Conservation (phyloP, 2,797 vertebrate species). For the Pristis pectinata region DNA sequence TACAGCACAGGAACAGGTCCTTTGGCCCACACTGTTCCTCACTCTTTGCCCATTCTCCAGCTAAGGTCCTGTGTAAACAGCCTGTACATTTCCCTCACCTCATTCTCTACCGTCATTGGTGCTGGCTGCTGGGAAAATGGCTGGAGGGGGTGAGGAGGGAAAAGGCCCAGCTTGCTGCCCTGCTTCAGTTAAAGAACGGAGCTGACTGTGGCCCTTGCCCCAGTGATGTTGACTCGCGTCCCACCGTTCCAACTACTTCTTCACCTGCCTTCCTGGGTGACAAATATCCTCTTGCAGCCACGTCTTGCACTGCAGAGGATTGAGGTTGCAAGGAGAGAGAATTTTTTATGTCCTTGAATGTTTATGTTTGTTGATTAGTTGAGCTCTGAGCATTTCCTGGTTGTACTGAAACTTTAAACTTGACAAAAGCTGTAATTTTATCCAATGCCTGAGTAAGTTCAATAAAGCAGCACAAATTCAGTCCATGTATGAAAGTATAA, state of each 20-base stretch:
- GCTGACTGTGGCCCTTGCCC: not conserved
- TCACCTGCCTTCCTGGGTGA: not conserved
- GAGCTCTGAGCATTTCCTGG: not conserved
- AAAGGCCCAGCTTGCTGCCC: not conserved
- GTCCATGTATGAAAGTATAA: not conserved
- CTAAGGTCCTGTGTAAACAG: not conserved
- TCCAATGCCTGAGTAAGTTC: not conserved
- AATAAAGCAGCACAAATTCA: not conserved
- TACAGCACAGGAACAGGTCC: no score
- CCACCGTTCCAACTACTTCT: not conserved
- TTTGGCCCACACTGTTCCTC: no score
- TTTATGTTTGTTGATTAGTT: not conserved
- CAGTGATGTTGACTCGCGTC: not conserved
- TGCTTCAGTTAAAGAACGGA: not conserved
- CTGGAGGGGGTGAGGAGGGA: not conserved
- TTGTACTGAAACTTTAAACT: not conserved
- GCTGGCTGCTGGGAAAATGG: not conserved
- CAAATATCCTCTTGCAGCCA: not conserved
- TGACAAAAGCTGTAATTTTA: not conserved
- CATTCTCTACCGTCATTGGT: not conserved
- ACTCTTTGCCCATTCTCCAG: not conserved
- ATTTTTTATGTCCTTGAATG: no score
- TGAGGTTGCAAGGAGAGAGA: not conserved
- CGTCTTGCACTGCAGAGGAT: no score
- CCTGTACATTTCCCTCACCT: not conserved